Percentiles rank a stretch among this genome's conserved stretches.
These are phyloP conservation scores for Trachemys scripta DNA, from an alignment of 2,113 vertebrate species.

Conservation along the genomic window DNA sequence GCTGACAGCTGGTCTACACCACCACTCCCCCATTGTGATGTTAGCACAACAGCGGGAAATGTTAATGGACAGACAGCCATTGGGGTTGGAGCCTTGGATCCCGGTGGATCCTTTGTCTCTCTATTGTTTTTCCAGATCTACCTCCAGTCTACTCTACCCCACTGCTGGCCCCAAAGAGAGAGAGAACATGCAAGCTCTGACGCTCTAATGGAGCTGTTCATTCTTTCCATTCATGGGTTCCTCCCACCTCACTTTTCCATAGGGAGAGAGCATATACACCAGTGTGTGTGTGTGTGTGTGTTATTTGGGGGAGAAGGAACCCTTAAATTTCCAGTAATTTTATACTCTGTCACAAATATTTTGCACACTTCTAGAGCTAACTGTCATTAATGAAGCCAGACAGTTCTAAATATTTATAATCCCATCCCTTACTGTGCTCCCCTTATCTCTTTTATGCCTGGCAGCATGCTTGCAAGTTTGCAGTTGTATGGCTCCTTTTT, in stretches of 20 bases:
- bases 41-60: neutral
- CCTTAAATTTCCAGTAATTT: neutral
- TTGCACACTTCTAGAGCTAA: fast-evolving
- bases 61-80: neutral
- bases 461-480: neutral
- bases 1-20: neutral
- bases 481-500: neutral
- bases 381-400: neutral
- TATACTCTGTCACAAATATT: neutral
- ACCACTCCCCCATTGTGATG: neutral
- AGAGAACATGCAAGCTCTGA: neutral
- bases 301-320: neutral
- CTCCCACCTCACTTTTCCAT: fast-evolving
- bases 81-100: neutral
- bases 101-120: neutral
- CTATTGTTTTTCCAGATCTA: neutral
- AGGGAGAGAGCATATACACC: neutral
- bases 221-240: neutral
- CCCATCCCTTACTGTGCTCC: fast-evolving
- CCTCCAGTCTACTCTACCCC: neutral
- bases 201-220: neutral
- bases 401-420: neutral
- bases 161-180: neutral
- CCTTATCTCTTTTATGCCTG: neutral
- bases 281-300: neutral